Evolutionary conservation across 2,113 vertebrate species (phyloP).

Genomic region (Notiomystis cincta): DNA sequence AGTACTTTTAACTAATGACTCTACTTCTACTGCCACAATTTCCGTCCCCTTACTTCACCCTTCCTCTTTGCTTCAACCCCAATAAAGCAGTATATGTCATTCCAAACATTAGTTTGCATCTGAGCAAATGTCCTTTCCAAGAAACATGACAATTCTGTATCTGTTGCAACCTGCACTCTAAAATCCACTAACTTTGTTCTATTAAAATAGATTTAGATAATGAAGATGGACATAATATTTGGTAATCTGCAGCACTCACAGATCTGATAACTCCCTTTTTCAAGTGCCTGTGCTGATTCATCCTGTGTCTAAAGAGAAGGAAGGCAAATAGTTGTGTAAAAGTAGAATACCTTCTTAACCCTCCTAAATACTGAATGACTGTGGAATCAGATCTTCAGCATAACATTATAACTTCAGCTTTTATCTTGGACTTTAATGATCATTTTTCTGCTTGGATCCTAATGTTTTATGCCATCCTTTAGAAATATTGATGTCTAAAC

Average conservation of each 20-base stretch:
- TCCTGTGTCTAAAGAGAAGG: neutral
- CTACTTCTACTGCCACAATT: neutral
- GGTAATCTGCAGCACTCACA: neutral
- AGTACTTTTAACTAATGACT: neutral
- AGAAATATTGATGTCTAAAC: neutral
- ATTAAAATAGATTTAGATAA: neutral
- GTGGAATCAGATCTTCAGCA: neutral
- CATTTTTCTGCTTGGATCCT: neutral
- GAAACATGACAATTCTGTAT: neutral
- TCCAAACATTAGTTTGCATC: neutral
- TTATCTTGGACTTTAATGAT: neutral
- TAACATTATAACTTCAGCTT: neutral
- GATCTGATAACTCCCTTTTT: neutral
- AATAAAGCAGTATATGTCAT: neutral
- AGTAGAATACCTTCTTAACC: neutral
- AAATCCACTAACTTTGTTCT: neutral
- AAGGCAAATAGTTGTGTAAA: neutral
- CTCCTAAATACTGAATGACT: neutral
- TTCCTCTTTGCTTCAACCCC: neutral
- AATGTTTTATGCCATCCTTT: neutral
- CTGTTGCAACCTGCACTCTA: neutral
- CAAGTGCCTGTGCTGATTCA: neutral
- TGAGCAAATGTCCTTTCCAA: neutral
- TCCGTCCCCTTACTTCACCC: neutral
- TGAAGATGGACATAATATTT: neutral